A percentile compares a stretch with the other conserved stretches of the same genome.
phyloP scores from a whole-genome alignment of 2,888 invertebrate species.

The Pelosia muscerda region DNA sequence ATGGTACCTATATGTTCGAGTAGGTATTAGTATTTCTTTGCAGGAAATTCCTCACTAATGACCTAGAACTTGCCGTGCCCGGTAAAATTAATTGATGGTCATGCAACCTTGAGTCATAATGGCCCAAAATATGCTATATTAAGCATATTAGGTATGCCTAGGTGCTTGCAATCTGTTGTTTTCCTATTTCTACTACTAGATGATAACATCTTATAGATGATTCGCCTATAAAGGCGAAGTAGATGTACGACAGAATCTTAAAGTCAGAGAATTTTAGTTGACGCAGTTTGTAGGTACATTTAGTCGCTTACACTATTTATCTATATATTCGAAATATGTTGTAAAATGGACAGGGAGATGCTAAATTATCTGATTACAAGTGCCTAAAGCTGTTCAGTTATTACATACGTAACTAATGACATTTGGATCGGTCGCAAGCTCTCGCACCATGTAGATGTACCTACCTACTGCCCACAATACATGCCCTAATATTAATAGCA shows the following conservation, averaged over 20 bases:
- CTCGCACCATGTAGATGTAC: too few species aligned
- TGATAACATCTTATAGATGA: too few species aligned
- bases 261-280: background rate
- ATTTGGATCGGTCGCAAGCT: too few species aligned
- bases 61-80: constrained; percentile 7
- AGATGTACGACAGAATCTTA: background rate
- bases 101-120: constrained; percentile 13
- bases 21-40: constrained; percentile 1
- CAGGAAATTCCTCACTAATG: constrained; percentile 14
- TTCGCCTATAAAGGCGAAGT: background rate
- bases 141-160: background rate
- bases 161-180: background rate
- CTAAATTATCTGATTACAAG: background rate
- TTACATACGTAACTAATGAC: background rate
- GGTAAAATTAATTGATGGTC: constrained; percentile 10
- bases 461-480: too few species aligned
- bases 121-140: constrained; percentile 10
- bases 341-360: background rate
- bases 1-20: background rate
- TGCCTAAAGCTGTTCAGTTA: background rate
- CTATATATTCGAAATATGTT: background rate
- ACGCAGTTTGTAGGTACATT: too few species aligned
- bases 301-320: background rate
- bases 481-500: too few species aligned
- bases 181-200: background rate